These are phyloP conservation scores for Ichneumoninae sp. DNA, from an alignment of 2,888 invertebrate genomes.

Conservation along the genomic window DNA sequence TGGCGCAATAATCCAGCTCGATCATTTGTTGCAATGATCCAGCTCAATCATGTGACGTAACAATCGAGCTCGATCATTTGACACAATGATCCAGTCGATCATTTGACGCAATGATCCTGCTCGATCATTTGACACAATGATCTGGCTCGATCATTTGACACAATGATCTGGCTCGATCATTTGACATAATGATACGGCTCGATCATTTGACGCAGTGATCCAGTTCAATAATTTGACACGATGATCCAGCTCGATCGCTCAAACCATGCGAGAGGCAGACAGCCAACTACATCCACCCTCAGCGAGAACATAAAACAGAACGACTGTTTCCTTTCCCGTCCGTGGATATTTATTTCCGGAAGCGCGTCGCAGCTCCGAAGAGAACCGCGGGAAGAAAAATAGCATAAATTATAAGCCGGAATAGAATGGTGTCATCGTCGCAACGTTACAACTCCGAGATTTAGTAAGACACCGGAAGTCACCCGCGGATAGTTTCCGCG, in stretches of 20 bases:
- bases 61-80: too few relatives aligned
- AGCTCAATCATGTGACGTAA: too few relatives aligned
- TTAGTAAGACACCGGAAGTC: slow-evolving; percentile 39
- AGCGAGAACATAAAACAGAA: slow-evolving; percentile 20
- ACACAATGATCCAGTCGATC: too few relatives aligned
- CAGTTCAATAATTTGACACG: not conserved
- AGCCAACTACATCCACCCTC: slow-evolving; percentile 9
- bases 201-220: not conserved
- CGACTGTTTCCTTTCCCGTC: slow-evolving; percentile 32
- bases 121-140: too few relatives aligned
- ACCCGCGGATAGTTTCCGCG: slow-evolving; percentile 26
- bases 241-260: not conserved
- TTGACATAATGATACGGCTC: too few relatives aligned
- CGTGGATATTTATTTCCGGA: slow-evolving; percentile 46
- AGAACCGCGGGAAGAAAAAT: slow-evolving; percentile 20
- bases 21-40: too few relatives aligned
- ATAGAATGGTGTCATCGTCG: slow-evolving; percentile 23
- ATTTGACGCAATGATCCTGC: too few relatives aligned
- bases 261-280: not conserved
- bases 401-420: slow-evolving; percentile 53
- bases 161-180: not conserved
- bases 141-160: too few relatives aligned
- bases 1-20: too few relatives aligned
- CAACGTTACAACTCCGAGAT: slow-evolving; percentile 12
- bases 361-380: slow-evolving; percentile 29